A percentile compares a stretch with the other conserved stretches of the same genome.
These are phyloP conservation scores for Nylanderia fulva DNA, from an alignment of 1,140 invertebrate genomes.

Conservation along the genomic window DNA sequence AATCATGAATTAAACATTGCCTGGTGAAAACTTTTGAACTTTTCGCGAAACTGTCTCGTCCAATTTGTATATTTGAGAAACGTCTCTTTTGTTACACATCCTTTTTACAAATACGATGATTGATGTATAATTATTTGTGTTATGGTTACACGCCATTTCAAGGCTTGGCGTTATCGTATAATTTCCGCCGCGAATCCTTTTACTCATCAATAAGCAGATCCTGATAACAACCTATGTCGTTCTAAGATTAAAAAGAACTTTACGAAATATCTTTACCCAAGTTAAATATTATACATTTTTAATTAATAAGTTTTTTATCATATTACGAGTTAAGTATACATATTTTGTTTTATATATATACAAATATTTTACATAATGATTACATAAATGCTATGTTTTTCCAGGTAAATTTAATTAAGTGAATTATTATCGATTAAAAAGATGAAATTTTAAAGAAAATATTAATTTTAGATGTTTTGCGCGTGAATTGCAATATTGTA, in stretches of 20 bases:
- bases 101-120: constrained; percentile 35
- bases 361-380: neutral
- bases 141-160: neutral
- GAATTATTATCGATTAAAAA: neutral
- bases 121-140: neutral
- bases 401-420: neutral
- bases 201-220: neutral
- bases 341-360: neutral
- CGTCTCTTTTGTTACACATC: neutral
- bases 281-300: neutral
- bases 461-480: neutral
- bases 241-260: constrained; percentile 16
- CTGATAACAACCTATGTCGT: neutral
- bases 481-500: neutral
- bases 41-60: neutral
- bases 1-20: neutral
- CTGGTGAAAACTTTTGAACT: neutral
- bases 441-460: neutral
- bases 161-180: constrained; percentile 20
- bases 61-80: constrained; percentile 8
- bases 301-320: constrained; percentile 15
- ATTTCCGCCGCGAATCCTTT: constrained; percentile 38
- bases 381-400: neutral
- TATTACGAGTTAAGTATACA: neutral
- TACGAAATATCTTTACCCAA: neutral